Conservation (phyloP, 2,888 invertebrate species). For the Drosophila cognata region DNA sequence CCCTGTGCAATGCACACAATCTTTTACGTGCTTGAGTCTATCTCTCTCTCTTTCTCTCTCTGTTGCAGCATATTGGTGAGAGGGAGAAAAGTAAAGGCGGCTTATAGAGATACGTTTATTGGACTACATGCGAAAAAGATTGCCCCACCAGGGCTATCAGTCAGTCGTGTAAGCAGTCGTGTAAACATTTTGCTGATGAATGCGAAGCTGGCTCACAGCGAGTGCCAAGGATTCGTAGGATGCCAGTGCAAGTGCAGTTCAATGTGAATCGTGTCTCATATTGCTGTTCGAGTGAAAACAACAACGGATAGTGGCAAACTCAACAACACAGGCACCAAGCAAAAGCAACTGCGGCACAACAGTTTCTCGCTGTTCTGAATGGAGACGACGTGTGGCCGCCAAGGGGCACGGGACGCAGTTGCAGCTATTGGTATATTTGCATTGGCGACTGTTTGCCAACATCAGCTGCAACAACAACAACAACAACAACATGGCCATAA, state of each 20-base stretch:
- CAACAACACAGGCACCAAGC: conserved; percentile 8
- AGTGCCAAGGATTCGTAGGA: conserved; percentile 27
- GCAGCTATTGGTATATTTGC: conserved; percentile 38
- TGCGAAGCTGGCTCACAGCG: conserved; percentile 31
- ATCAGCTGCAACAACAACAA: conserved; percentile 49
- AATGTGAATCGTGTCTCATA: conserved; percentile 47
- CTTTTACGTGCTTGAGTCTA: background rate
- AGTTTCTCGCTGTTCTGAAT: conserved; percentile 58
- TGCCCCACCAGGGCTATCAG: conserved; percentile 25
- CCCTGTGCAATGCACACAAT: conserved; percentile 2
- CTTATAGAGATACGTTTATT: conserved; percentile 29
- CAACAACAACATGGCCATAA: conserved; percentile 63
- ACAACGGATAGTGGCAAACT: conserved; percentile 8
- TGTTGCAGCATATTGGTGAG: conserved; percentile 44
- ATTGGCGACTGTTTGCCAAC: conserved; percentile 51
- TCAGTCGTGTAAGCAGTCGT: conserved; percentile 44
- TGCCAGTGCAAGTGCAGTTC: conserved; percentile 41
- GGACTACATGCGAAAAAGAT: conserved; percentile 20
- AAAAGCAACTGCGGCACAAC: conserved; percentile 25
- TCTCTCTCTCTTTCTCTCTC: conserved; percentile 6
- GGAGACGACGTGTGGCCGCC: conserved; percentile 57
- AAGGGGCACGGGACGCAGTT: conserved; percentile 40
- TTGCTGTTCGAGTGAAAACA: conserved; percentile 36
- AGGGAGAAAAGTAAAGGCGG: conserved; percentile 3
- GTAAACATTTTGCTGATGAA: conserved; percentile 53